These are phyloP conservation scores for Telmatochromis sp. DNA, from an alignment of 2,113 vertebrate genomes.

Conservation along the genomic window DNA sequence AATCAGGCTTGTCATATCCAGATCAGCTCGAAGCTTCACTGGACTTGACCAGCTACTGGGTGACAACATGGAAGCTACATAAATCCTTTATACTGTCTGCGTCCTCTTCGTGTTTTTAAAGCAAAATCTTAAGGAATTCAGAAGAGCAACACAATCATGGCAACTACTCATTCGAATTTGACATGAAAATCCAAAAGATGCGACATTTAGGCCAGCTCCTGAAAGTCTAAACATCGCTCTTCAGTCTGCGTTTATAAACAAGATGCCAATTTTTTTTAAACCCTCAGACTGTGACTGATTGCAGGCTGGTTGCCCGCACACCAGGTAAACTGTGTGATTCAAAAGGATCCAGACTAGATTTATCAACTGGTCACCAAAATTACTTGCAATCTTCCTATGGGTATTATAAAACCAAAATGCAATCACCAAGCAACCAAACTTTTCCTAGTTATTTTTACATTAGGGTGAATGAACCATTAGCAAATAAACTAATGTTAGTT, in stretches of 20 bases:
- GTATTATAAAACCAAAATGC: neutral
- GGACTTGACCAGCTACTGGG: neutral
- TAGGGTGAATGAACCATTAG: neutral
- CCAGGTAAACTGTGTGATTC: neutral
- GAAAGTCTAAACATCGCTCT: neutral
- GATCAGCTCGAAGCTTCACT: neutral
- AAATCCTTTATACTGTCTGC: neutral
- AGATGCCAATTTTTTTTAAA: neutral
- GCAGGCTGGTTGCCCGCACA: neutral
- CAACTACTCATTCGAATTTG: neutral
- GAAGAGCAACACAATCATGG: neutral
- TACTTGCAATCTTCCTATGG: neutral
- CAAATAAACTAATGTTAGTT: neutral
- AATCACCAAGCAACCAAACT: neutral
- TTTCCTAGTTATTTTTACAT: neutral
- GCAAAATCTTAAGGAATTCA: neutral
- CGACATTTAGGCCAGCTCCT: fast-evolving
- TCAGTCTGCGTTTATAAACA: neutral
- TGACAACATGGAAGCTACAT: neutral
- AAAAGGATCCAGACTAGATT: neutral
- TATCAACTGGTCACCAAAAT: neutral
- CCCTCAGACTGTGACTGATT: neutral
- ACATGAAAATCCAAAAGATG: neutral
- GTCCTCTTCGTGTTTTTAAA: neutral
- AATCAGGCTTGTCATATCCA: neutral